Evolutionary conservation across 2,888 invertebrate species (phyloP).

Genomic region (Ypsolopha scabrella): DNA sequence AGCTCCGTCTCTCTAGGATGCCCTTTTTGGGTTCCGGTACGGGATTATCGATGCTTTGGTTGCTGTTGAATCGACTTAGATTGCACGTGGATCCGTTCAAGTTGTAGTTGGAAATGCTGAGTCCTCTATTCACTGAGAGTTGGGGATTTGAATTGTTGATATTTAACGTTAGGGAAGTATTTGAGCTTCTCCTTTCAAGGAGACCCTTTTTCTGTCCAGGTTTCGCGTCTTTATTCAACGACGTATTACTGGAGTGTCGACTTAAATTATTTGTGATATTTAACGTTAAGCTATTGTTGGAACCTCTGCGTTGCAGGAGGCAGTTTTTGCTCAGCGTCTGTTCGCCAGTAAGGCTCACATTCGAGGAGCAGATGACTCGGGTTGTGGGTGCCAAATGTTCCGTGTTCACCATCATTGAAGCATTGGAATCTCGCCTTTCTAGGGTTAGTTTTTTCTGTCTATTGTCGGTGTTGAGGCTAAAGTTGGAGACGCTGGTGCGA

Average conservation of each 20-base stretch:
- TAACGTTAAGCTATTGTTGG: slow-evolving; percentile 87
- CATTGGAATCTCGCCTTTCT: slow-evolving; percentile 88
- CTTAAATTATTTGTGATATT: slow-evolving; percentile 73
- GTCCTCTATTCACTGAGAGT: slow-evolving; percentile 50
- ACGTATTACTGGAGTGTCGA: slow-evolving; percentile 69
- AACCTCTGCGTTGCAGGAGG: slow-evolving; percentile 82
- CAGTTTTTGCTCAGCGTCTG: slow-evolving; percentile 66
- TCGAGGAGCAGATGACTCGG: slow-evolving; percentile 61
- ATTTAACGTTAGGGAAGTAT: slow-evolving; percentile 89
- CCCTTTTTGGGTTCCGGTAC: slow-evolving; percentile 66
- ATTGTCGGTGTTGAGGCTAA: slow-evolving; percentile 49
- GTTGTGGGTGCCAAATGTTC: slow-evolving; percentile 52
- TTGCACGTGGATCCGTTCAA: slow-evolving; percentile 63
- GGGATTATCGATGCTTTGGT: slow-evolving; percentile 54
- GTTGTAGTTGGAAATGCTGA: slow-evolving; percentile 65
- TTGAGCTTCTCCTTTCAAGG: slow-evolving; percentile 88
- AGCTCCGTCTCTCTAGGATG: slow-evolving; percentile 80
- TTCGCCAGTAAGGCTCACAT: slow-evolving; percentile 49
- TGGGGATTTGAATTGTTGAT: slow-evolving; percentile 59
- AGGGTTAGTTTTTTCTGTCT: slow-evolving; percentile 75
- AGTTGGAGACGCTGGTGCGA: slow-evolving; percentile 57
- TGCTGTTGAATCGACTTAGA: slow-evolving; percentile 58
- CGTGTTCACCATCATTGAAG: slow-evolving; percentile 80
- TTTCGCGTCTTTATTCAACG: slow-evolving; percentile 58
- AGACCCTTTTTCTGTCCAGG: slow-evolving; percentile 74